These are phyloP conservation scores for Philopedon plagiatum DNA, from an alignment of 2,888 invertebrate species.

Conservation along the genomic window DNA sequence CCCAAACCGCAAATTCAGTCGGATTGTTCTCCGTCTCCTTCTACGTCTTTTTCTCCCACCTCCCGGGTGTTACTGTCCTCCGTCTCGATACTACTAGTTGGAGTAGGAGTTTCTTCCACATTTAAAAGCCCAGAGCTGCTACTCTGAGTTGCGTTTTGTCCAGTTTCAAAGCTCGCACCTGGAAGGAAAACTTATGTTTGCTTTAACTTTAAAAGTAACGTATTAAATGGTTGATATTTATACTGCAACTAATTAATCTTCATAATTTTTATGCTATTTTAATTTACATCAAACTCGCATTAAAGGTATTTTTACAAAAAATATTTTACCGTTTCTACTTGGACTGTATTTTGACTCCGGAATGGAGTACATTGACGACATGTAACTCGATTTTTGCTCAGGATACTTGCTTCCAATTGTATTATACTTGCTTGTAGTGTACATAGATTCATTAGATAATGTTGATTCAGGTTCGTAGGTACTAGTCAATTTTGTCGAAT, in stretches of 20 bases:
- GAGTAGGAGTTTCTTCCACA: conserved; percentile 72
- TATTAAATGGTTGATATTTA: no score
- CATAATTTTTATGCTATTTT: no score
- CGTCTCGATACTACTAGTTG: conserved; percentile 74
- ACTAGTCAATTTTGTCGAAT: conserved; percentile 57
- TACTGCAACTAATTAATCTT: no score
- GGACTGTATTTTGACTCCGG: conserved; percentile 61
- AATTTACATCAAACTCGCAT: no score
- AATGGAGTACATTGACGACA: conserved; percentile 60
- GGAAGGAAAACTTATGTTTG: conserved; percentile 1
- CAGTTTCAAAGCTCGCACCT: conserved; percentile 29
- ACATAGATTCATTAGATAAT: conserved; percentile 47
- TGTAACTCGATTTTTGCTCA: conserved; percentile 61
- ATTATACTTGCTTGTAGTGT: conserved; percentile 59
- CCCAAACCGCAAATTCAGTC: conserved; percentile 66
- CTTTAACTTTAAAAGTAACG: no score
- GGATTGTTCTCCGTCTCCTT: conserved; percentile 74
- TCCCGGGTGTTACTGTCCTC: conserved; percentile 72
- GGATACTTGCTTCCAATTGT: conserved; percentile 62
- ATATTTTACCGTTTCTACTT: conserved; percentile 55
- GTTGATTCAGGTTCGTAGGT: conserved; percentile 58
- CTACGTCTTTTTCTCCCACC: conserved; percentile 72
- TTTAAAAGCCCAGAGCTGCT: conserved; percentile 58
- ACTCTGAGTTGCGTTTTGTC: conserved; percentile 27
- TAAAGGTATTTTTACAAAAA: neutral